Evolutionary conservation across 1,140 invertebrate genomes (phyloP), one percentile per base, ranked within the genome.

Genomic region (Cephus cinctus): DNA sequence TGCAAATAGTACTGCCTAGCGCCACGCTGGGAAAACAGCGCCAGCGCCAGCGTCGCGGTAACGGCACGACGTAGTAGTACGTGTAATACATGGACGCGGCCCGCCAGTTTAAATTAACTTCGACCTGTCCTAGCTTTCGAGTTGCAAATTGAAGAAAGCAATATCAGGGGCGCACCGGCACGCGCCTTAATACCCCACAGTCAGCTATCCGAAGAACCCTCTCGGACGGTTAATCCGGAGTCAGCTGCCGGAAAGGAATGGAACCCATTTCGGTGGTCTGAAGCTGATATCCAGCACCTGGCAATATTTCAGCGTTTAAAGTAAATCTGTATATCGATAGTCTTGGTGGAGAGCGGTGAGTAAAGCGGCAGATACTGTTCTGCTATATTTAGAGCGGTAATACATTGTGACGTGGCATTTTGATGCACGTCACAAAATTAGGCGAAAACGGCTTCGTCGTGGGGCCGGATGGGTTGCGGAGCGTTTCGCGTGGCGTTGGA

Each of bases 221-320:
- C 58, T 45, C 48, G 55, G 56, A 19, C 39, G 53, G 50, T 54
- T 63, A 63, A 62, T 57, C 57, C 60, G 51, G 35, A 63, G 57
- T 63, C 60, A 63, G 60, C 60, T 57, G 56, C 47, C 36, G 46
- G 50, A 57, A 63, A 62, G 56, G 52, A 63, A 63, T 59, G 50
- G 48, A 53, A 44, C 56, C 56, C 34, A 47, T 41, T 41, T 41
- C 20, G 39, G 39, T 41, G 22, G 39, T 20, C 21, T 32, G 36
- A 34, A 43, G 42, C 32, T 53, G 59, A 60, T 60, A 62, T 23
- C 49, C 59, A 31, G 43, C 59, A 61, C 52, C 59, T 61, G 59
- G 54, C 59, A 58, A 61, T 61, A 62, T 57, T 61, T 61, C 59
- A 61, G 51, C 52, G 40, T 43, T 61, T 58, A 46, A 41, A 14